Conservation (phyloP, 2,888 invertebrate species). For the Serrognathus titanus region DNA sequence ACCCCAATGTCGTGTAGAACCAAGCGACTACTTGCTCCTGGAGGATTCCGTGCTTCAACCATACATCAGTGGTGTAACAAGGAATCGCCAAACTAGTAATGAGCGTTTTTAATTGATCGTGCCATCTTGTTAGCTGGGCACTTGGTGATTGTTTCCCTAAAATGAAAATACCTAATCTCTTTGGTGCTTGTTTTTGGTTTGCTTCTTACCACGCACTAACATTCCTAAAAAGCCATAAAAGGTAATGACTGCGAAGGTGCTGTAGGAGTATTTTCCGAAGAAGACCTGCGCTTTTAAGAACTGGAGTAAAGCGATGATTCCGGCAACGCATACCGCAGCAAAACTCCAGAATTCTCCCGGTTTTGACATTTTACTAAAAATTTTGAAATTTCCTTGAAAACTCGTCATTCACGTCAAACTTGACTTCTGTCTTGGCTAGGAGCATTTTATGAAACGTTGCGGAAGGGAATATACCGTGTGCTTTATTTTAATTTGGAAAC, state of each 20-base stretch:
- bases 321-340: neutral
- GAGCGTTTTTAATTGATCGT: neutral
- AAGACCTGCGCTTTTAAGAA: neutral
- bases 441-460: too few species aligned
- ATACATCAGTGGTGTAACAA: constrained; percentile 22
- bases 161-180: neutral
- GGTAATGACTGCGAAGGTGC: neutral
- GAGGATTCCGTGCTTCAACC: constrained; percentile 15
- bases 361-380: neutral
- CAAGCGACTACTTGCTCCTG: constrained; percentile 10
- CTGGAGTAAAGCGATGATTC: neutral
- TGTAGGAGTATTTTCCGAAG: neutral
- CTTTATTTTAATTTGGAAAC: too few species aligned
- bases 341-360: neutral
- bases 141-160: constrained; percentile 1
- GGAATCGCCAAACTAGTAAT: constrained; percentile 20
- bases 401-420: too few species aligned
- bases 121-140: constrained; percentile 2
- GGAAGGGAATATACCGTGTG: too few species aligned
- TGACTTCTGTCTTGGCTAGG: too few species aligned
- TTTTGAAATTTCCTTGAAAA: neutral
- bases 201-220: neutral
- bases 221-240: neutral
- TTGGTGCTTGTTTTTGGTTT: too few species aligned
- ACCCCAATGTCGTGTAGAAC: constrained; percentile 16